phyloP scores from a whole-genome alignment of 2,113 vertebrate species.

The Vulpes vulpes region DNA sequence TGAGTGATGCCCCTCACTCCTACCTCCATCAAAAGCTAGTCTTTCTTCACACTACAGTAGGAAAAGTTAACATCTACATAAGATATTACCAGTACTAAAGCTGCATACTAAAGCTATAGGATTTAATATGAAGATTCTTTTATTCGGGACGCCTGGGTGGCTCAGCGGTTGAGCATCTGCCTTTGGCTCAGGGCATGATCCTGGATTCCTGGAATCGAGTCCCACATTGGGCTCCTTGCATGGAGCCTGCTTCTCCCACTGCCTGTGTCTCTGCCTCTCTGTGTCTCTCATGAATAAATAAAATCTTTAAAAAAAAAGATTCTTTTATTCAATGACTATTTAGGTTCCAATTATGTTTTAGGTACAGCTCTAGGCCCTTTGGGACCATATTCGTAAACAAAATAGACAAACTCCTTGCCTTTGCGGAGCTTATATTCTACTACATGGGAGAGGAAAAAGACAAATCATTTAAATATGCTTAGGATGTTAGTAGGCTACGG shows the following conservation, averaged over 20 bases:
- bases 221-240: too few relatives aligned
- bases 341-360: not conserved
- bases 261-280: too few relatives aligned
- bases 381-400: not conserved
- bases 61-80: not conserved
- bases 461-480: not conserved
- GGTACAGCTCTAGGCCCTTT: not conserved
- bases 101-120: not conserved
- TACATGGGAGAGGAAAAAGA: not conserved
- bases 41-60: not conserved
- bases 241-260: too few relatives aligned
- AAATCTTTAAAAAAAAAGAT: not conserved
- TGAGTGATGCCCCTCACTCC: not conserved
- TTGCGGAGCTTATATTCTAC: not conserved
- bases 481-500: not conserved
- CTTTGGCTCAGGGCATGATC: too few relatives aligned
- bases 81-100: not conserved
- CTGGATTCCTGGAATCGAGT: too few relatives aligned
- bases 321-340: not conserved
- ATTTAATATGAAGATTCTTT: conserved; percentile 15
- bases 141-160: not conserved
- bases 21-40: not conserved
- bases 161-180: too few relatives aligned
- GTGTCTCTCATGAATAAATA: too few relatives aligned
- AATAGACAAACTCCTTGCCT: not conserved